These are phyloP conservation scores for Rhadina sibilatrix DNA, from an alignment of 2,113 vertebrate species.

Conservation along the genomic window DNA sequence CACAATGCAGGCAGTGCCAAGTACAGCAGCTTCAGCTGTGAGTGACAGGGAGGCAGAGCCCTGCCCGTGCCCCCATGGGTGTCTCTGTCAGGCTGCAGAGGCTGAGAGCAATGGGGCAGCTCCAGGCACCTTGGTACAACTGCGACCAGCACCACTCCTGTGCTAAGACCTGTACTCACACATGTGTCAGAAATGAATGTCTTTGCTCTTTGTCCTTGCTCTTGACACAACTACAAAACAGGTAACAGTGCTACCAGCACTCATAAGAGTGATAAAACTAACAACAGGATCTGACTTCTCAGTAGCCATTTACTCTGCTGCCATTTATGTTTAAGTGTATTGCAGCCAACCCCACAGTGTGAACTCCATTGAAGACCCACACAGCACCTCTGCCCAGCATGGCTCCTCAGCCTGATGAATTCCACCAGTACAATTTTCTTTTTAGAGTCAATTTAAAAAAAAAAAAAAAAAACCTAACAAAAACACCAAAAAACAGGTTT, in stretches of 20 bases:
- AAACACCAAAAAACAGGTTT: not conserved
- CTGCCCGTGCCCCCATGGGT: fast-evolving
- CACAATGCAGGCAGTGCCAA: not conserved
- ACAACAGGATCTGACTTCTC: not conserved
- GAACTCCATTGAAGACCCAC: not conserved
- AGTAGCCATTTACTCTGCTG: not conserved
- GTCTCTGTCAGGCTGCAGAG: not conserved
- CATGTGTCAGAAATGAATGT: fast-evolving
- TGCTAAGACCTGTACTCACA: not conserved
- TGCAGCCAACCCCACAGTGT: not conserved
- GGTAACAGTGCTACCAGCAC: not conserved
- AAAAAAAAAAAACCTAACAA: not conserved
- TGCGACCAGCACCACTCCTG: fast-evolving
- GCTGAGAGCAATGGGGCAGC: fast-evolving
- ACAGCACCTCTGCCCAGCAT: not conserved
- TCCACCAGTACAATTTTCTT: not conserved
- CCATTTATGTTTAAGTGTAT: not conserved
- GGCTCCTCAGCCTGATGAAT: not conserved
- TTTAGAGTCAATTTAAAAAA: not conserved
- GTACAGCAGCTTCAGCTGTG: not conserved
- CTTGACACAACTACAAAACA: not conserved
- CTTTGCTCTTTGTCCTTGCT: not conserved
- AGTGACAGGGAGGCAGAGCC: not conserved
- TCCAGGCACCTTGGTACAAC: fast-evolving
- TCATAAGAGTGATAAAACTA: not conserved